Percentiles rank a stretch among this genome's conserved stretches.
phyloP scores from a whole-genome alignment of 2,797 vertebrate species.

The Tenualosa thibaudeaui region DNA sequence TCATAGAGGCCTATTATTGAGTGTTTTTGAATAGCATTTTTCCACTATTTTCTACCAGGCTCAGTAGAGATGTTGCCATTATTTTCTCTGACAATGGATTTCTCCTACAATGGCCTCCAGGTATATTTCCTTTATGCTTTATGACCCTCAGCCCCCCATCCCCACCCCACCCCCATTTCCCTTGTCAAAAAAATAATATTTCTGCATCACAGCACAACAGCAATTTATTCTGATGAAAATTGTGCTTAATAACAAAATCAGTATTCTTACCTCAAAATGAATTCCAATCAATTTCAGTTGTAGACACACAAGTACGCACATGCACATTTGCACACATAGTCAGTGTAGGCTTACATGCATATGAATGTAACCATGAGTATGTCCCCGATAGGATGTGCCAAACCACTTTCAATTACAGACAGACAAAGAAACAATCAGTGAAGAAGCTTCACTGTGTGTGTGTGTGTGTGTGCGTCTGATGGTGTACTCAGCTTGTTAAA shows the following conservation, averaged over 20 bases:
- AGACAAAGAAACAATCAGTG: conserved; percentile 12
- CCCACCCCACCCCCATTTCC: background rate
- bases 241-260: too few species aligned
- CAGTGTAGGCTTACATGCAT: background rate
- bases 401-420: conserved; percentile 15
- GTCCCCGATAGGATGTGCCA: background rate
- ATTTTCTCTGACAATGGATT: background rate
- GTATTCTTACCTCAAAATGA: too few species aligned
- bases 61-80: background rate
- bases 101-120: background rate
- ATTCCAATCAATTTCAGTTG: background rate
- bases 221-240: background rate
- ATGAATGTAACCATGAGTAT: conserved; percentile 13
- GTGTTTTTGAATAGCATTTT: background rate
- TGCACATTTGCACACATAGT: background rate
- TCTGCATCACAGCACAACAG: background rate
- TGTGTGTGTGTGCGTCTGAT: background rate
- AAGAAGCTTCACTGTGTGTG: background rate
- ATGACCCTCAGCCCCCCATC: too few species aligned
- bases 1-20: background rate
- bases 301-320: background rate
- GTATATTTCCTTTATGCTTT: background rate
- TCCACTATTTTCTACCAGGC: background rate
- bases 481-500: background rate
- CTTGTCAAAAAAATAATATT: background rate